These are phyloP conservation scores for Marronus borbonicus DNA, from an alignment of 2,888 invertebrate genomes.

Conservation along the genomic window DNA sequence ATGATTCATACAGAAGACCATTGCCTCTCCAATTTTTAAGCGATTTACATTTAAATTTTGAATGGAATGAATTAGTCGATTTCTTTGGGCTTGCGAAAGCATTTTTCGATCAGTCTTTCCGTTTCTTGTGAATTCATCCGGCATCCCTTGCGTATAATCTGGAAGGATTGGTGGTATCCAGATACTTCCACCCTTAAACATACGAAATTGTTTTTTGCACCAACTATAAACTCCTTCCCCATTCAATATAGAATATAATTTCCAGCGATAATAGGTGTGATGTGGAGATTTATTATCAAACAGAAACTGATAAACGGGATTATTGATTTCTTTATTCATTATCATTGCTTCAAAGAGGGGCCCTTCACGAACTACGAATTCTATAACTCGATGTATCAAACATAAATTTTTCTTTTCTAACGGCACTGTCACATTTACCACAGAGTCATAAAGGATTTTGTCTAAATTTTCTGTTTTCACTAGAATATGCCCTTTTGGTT, in stretches of 20 bases:
- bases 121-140: slow-evolving; percentile 86
- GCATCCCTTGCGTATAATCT: slow-evolving; percentile 96
- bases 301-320: slow-evolving; percentile 96
- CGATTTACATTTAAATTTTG: slow-evolving; percentile 85
- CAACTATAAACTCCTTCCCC: slow-evolving; percentile 93
- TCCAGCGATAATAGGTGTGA: slow-evolving; percentile 98
- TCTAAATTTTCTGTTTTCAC: slow-evolving; percentile 57
- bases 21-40: slow-evolving; percentile 87
- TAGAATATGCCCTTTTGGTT: slow-evolving; percentile 74
- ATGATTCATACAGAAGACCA: slow-evolving; percentile 98
- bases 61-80: slow-evolving; percentile 89
- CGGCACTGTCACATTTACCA: slow-evolving; percentile 80
- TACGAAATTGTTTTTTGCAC: slow-evolving; percentile 90
- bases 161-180: slow-evolving; percentile 97
- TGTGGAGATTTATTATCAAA: slow-evolving; percentile 97
- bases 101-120: slow-evolving; percentile 76
- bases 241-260: slow-evolving; percentile 94
- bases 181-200: slow-evolving; percentile 95
- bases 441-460: slow-evolving; percentile 86
- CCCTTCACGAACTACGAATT: slow-evolving; percentile 98
- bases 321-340: slow-evolving; percentile 96
- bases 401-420: slow-evolving; percentile 83
- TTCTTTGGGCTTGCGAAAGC: slow-evolving; percentile 85
- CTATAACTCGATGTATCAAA: slow-evolving; percentile 97
- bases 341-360: slow-evolving; percentile 99